phyloP scores from a whole-genome alignment of 2,888 invertebrate species.

The Sclerodermus sp. region DNA sequence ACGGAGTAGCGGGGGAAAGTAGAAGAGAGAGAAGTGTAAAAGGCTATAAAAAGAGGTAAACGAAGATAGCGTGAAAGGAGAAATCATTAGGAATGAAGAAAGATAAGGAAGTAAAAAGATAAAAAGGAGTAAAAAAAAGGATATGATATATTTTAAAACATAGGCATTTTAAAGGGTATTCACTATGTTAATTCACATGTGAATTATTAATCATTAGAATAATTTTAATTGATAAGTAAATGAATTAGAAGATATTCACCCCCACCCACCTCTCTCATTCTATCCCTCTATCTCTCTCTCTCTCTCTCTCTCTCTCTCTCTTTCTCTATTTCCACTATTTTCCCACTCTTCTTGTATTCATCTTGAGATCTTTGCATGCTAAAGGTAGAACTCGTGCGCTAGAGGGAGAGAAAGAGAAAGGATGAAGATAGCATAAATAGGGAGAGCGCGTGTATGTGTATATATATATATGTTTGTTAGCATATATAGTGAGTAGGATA shows the following conservation, averaged over 20 bases:
- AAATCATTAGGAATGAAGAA: too few species aligned
- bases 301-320: slow-evolving; percentile 17
- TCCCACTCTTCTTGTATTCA: slow-evolving; percentile 14
- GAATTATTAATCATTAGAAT: too few species aligned
- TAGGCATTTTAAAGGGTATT: slow-evolving; percentile 55
- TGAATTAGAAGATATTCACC: too few species aligned
- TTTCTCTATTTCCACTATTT: too few species aligned
- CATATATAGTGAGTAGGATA: not conserved
- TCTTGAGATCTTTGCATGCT: not conserved
- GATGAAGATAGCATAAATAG: slow-evolving; percentile 2
- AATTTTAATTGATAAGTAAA: too few species aligned
- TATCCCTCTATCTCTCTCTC: not conserved
- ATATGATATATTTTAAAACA: slow-evolving; percentile 42
- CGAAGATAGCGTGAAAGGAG: too few species aligned
- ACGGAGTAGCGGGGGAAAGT: slow-evolving; percentile 13
- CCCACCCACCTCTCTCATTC: slow-evolving; percentile 26
- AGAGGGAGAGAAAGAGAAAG: slow-evolving; percentile 8
- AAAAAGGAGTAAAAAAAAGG: slow-evolving; percentile 5
- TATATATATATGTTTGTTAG: too few species aligned
- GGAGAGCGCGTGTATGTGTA: too few species aligned
- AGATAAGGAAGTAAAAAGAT: too few species aligned
- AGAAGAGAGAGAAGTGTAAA: slow-evolving; percentile 7
- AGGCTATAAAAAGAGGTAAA: slow-evolving; percentile 14
- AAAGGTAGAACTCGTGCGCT: not conserved
- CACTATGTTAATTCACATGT: too few species aligned